These are phyloP conservation scores for Merluccius polli DNA, from an alignment of 2,797 vertebrate genomes.

Conservation along the genomic window DNA sequence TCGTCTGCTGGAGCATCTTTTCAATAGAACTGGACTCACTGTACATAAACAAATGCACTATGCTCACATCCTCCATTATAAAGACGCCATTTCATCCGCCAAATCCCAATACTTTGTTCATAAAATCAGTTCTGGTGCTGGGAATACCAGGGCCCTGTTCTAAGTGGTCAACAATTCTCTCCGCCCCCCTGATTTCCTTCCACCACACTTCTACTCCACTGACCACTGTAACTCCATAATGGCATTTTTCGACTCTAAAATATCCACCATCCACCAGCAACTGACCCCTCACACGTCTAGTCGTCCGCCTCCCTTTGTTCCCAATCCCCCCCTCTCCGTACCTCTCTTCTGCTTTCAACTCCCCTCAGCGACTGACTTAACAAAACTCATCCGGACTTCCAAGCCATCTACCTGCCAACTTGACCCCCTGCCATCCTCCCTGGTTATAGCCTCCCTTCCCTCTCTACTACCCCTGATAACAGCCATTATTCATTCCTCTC, in stretches of 20 bases:
- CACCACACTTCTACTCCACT: too few species aligned
- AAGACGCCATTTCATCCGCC: not conserved
- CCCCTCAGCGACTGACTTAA: not conserved
- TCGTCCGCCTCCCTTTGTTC: not conserved
- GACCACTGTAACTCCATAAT: not conserved
- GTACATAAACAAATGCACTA: not conserved
- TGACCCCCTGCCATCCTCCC: not conserved
- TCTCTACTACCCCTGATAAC: not conserved
- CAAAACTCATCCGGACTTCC: not conserved
- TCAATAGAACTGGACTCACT: not conserved
- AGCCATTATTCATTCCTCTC: not conserved
- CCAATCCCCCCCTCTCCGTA: too few species aligned
- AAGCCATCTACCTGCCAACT: not conserved
- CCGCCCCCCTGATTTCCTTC: too few species aligned
- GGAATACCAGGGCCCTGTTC: constrained; percentile 4
- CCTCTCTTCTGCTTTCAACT: not conserved
- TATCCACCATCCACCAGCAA: not conserved
- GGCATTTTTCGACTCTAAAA: not conserved
- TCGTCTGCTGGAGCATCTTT: not conserved
- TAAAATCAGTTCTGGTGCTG: not conserved
- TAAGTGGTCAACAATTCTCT: not conserved
- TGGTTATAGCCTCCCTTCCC: not conserved
- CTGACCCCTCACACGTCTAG: not conserved
- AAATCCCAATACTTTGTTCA: not conserved
- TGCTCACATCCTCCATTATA: not conserved